Evolutionary conservation across 2,113 vertebrate genomes (phyloP), one percentile per base, ranked within the genome.

Genomic region (Cebidichthys violaceus): DNA sequence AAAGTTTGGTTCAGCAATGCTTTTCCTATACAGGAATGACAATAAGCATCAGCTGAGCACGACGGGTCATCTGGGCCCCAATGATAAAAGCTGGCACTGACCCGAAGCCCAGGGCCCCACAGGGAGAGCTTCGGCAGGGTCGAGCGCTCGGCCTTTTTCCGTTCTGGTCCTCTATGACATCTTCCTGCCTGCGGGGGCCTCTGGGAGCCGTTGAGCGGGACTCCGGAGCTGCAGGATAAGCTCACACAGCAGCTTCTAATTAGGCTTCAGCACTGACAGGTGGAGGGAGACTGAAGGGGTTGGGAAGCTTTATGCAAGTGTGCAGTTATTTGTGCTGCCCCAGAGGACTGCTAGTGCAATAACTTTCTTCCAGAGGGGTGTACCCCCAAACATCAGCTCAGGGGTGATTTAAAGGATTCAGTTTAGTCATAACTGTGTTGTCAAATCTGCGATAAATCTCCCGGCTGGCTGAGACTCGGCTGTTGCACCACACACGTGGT

Each of bases 151-250:
- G 80, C 76, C 74, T 86, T 84, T 55, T 97, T 97, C 96, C 96
- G 97, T 97, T 96, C 97, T 96, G 95, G 96, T 94, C 94, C 93
- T 96, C 94, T 95, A 95, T 96, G 96, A 96, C 96, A 97, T 96
- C 96, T 97, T 97, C 96, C 96, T 96, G 96, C 96, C 95, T 94
- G 93, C 20, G 54, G 62, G 61, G 91, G 91, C 91, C 90, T 69
- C 43, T 79, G 93, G 95, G 95, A 43, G 94, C 94, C 94, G 89
- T 95, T 95, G 91, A 92, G 89, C 86, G 83, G 45, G 75, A 70
- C 45, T 94, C 93, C 0, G 6, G 71, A 80, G 87, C 79, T 82
- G 50, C 86, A 90, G 90, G 88, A 88, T 86, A 86, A 92, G 86
- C 68, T 86, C 85, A 82, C 75, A 81, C 84, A 87, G 85, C 84